A percentile compares a stretch with the other conserved stretches of the same genome.
These are phyloP conservation scores for Heliconius eleuchia DNA, from an alignment of 1,140 invertebrate species.

Conservation along the genomic window DNA sequence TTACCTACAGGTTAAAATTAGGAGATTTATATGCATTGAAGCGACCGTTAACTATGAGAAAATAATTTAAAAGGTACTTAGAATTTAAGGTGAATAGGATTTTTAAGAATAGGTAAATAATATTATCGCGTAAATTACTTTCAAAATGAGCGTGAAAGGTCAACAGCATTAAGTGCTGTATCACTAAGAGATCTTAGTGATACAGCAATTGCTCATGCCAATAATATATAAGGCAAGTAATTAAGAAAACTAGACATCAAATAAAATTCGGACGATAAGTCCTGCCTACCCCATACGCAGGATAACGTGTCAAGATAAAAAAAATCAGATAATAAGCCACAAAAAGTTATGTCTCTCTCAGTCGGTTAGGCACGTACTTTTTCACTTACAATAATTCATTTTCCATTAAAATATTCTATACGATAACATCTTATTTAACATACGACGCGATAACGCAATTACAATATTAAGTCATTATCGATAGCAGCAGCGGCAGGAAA, in stretches of 20 bases:
- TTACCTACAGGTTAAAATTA: neutral
- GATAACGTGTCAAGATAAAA: too few relatives aligned
- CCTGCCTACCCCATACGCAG: too few relatives aligned
- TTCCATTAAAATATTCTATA: constrained; percentile 9
- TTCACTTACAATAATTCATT: constrained; percentile 6
- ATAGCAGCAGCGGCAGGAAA: constrained; percentile 38
- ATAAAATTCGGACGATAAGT: too few relatives aligned
- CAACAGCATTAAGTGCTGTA: too few relatives aligned
- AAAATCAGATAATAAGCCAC: neutral
- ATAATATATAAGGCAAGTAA: too few relatives aligned
- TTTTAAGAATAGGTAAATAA: neutral
- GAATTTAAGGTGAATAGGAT: neutral
- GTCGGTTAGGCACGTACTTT: neutral
- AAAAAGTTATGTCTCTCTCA: neutral
- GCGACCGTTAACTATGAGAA: neutral
- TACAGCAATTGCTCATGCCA: too few relatives aligned
- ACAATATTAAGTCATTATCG: constrained; percentile 54
- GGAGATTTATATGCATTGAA: neutral
- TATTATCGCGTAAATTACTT: too few relatives aligned
- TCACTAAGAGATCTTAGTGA: too few relatives aligned
- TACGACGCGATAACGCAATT: constrained; percentile 33
- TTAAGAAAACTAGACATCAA: too few relatives aligned
- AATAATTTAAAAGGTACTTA: neutral
- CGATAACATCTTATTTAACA: constrained; percentile 37
- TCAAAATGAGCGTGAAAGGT: too few relatives aligned